These are phyloP conservation scores for Eulimnadia texana DNA, from an alignment of 1,140 invertebrate species.

Conservation along the genomic window DNA sequence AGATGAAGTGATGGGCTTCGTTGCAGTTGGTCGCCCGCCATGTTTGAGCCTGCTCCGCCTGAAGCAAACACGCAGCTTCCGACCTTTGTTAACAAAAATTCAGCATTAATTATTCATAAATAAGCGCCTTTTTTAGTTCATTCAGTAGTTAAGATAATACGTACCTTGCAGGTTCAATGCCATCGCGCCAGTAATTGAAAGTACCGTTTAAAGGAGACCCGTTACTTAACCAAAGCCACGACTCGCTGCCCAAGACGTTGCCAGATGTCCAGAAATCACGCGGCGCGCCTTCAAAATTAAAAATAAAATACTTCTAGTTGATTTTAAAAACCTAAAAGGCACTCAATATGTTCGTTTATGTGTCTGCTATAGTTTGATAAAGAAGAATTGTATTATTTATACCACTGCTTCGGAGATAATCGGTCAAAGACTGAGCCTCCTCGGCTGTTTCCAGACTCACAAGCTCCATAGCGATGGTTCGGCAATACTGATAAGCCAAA, in stretches of 20 bases:
- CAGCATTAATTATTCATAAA: not conserved
- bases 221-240: slow-evolving; percentile 79
- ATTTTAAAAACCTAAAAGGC: too few species aligned
- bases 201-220: slow-evolving; percentile 71
- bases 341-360: too few species aligned
- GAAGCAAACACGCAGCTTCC: slow-evolving; percentile 46
- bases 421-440: slow-evolving; percentile 65
- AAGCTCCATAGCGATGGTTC: slow-evolving; percentile 65
- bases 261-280: slow-evolving; percentile 77
- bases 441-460: slow-evolving; percentile 70
- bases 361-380: too few species aligned
- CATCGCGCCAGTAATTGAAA: slow-evolving; percentile 46
- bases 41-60: slow-evolving; percentile 46
- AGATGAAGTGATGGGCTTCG: slow-evolving; percentile 71
- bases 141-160: not conserved
- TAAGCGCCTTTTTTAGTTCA: not conserved
- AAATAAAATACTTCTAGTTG: too few species aligned
- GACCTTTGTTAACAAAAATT: slow-evolving; percentile 23
- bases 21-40: slow-evolving; percentile 69
- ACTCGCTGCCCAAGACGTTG: slow-evolving; percentile 66
- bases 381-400: not conserved
- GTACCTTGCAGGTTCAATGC: slow-evolving; percentile 16
- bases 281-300: not conserved
- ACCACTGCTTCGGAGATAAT: slow-evolving; percentile 56
- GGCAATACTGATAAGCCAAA: slow-evolving; percentile 48